Base-by-base conservation (phyloP, 2,113 vertebrate genomes). In the Perca fluviatilis region DNA sequence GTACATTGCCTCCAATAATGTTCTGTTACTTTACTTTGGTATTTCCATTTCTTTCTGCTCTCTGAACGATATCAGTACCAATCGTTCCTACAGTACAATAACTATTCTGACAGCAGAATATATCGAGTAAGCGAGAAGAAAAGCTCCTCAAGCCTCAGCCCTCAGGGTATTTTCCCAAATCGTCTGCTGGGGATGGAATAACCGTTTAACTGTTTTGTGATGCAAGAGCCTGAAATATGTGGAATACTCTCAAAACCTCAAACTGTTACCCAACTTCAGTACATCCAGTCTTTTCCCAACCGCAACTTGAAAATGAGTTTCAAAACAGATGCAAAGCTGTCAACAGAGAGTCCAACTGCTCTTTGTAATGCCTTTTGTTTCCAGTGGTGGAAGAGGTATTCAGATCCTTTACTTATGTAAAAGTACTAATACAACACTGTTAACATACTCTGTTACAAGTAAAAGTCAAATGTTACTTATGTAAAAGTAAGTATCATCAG, bases 281-380 rank as follows among this genome's bases (percentile, higher is more conserved):
- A 77, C 47, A 53, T 21, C 4, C 2, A 69, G 27, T 70, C 47
- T 70, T 33, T 62, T 66, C 66, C 23, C 40, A 8, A 71, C 70
- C 79, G 4, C 73, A 30, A 86, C 63, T 46, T 81, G 67, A 72
- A 80, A 72, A 72, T 49, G 56, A 74, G 53, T 73, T 73, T 77
- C 51, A 64, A 67, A 73, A 67, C 83, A 76, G 63, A 60, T 40
- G 80, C 47, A 21, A 23, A 53, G 57, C 21, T 82, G 78, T 64
- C 79, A 56, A 60, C 56, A 23, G 56, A 66, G 14, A 60, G 51
- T 15, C 82, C 69, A 62, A 40, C 25, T 47, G 43, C 70, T 40
- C 40, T 40, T 40, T 40, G 9, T 40, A 10, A 10, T 40, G 40
- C 40, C 8, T 40, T 40, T 9, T 40, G 40, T 10, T 10, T 40